Base-by-base conservation (phyloP, 1,140 invertebrate genomes). In the Philaenus spumarius region DNA sequence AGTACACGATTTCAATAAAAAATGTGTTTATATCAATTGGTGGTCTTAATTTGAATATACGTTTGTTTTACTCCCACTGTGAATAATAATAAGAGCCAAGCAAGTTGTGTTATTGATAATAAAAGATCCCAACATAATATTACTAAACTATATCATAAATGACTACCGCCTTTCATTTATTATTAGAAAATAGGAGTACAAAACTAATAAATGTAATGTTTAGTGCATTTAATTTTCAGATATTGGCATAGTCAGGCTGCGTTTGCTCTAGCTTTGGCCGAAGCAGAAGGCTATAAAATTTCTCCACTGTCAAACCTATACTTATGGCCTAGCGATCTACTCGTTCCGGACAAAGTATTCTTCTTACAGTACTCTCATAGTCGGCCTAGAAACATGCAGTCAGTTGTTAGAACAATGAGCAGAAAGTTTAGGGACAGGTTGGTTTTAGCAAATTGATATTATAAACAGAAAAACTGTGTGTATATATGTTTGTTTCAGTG, bases 171-270 rank as follows among this genome's bases (percentile, higher is more conserved):
- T n/a, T n/a, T n/a, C n/a, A n/a, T n/a, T n/a, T n/a, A n/a, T n/a
- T n/a, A n/a, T n/a, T n/a, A n/a, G n/a, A n/a, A n/a, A n/a, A n/a
- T n/a, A n/a, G n/a, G n/a, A n/a, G n/a, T n/a, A n/a, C n/a, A n/a
- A n/a, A n/a, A n/a, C n/a, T n/a, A n/a, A n/a, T n/a, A n/a, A n/a
- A n/a, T n/a, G n/a, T n/a, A n/a, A n/a, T n/a, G n/a, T 4, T 30
- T 30, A 30, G 26, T 30, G 9, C 26, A 30, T 30, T 30, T 30
- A 3, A 4, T 30, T 30, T 42, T n/a, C 43, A 50, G 47, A 26
- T 50, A 50, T 24, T 50, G 47, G 47, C 47, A 50, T n/a, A 50
- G 47, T 15, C 47, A 50, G 15, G 23, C 47, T 4, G 47, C 47
- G 2, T 50, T 50, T n/a, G 47, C 22, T 9, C 47, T 50, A 24